Conservation (phyloP, 2,888 invertebrate species). For the Agrilus biguttatus region DNA sequence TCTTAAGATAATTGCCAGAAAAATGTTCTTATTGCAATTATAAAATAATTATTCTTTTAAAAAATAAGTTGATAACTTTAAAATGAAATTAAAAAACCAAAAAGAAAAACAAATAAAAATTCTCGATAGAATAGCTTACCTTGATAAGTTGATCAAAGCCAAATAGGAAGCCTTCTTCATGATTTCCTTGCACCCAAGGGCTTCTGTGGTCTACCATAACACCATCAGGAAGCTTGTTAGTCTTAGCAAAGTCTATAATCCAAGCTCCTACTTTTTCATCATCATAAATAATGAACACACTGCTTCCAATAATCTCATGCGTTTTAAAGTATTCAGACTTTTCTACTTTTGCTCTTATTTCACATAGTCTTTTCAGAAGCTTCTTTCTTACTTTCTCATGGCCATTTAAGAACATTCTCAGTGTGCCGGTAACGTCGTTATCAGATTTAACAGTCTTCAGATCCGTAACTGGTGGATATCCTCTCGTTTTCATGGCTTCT, state of each 20-base stretch:
- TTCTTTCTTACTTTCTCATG: conserved; percentile 50
- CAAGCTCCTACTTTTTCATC: conserved; percentile 78
- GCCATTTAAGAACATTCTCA: conserved; percentile 58
- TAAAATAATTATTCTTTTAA: too few species aligned
- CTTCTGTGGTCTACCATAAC: conserved; percentile 60
- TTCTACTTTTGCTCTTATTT: conserved; percentile 67
- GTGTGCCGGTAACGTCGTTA: conserved; percentile 57
- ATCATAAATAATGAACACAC: conserved; percentile 88
- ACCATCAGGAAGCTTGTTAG: conserved; percentile 57
- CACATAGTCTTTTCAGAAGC: conserved; percentile 57
- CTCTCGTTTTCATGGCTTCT: conserved; percentile 83
- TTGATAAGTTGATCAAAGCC: conserved; percentile 86
- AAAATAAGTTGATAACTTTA: too few species aligned
- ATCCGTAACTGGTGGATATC: conserved; percentile 71
- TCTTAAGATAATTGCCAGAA: too few species aligned
- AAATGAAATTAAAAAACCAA: too few species aligned
- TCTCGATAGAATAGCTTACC: conserved; percentile 31
- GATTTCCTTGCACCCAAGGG: conserved; percentile 85
- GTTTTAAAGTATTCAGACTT: conserved; percentile 69
- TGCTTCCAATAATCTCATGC: conserved; percentile 89
- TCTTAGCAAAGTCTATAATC: conserved; percentile 97
- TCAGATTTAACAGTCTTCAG: conserved; percentile 73
- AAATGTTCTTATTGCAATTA: too few species aligned
- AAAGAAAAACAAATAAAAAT: too few species aligned
- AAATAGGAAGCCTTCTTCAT: conserved; percentile 87